Evolutionary conservation across 2,797 vertebrate genomes (phyloP), one percentile per base, ranked within the genome.

Genomic region (Sternarchorhynchus goeldii): DNA sequence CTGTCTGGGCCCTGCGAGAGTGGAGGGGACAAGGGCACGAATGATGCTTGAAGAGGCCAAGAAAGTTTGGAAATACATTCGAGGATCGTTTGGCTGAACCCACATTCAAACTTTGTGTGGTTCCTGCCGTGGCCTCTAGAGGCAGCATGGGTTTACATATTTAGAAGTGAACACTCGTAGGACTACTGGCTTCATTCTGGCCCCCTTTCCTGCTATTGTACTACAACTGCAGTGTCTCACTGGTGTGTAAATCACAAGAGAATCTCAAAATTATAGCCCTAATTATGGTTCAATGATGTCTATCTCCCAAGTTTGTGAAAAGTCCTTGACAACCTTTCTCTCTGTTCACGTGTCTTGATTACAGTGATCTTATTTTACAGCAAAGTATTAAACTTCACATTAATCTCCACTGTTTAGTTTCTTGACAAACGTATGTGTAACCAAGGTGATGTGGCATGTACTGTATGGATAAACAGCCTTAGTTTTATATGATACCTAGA

Each of bases 61-160:
- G 78, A 34, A 83, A 73, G 58, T 76, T 21, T 65, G 81, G 58
- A 18, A 56, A 85, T 81, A 79, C 88, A 88, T 88, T 87, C 86
- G 41, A 18, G n/a, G 62, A 64, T 64, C 68, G 41, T 73, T 69
- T 64, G 31, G 2, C 73, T 56, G 21, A 32, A 56, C 25, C 32
- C 56, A 17, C 31, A 78, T 81, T 83, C 59, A 85, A 81, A 73
- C 88, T 59, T 62, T 59, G 36, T 82, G 84, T 63, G 83, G 65
- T 85, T 85, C 50, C 60, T 76, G 4, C 0, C 7, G 68, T 63
- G 66, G 18, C 82, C 90, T 82, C 79, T 14, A 82, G 89, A 80
- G 84, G 86, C 72, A 73, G 53, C 81, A 69, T 18, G 50, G 31
- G 73, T 53, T 29, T 12, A 56, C 10, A 10, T 31, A 59, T 63